These are phyloP conservation scores for Megaceryle torquata DNA, from an alignment of 2,113 vertebrate genomes.

Conservation along the genomic window DNA sequence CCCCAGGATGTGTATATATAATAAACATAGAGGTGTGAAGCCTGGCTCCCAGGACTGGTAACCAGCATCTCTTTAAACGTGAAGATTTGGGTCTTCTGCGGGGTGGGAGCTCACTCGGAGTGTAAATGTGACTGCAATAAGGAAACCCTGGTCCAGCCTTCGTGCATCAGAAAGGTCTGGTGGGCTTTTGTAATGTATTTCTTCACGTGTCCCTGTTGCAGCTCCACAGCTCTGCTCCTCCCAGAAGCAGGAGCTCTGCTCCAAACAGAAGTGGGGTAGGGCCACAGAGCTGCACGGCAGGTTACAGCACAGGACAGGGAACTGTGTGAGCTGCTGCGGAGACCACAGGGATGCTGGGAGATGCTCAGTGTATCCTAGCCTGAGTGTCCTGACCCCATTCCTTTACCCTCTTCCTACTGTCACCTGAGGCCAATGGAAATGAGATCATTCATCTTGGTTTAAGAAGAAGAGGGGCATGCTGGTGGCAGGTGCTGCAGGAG, in stretches of 20 bases:
- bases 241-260: background rate
- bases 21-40: conserved; percentile 48
- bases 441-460: background rate
- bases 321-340: background rate
- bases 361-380: background rate
- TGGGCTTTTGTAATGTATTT: background rate
- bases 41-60: background rate
- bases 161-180: background rate
- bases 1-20: conserved; percentile 41
- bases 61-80: background rate
- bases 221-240: background rate
- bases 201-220: background rate
- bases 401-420: background rate
- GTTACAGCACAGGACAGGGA: background rate
- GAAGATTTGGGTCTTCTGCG: background rate
- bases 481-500: background rate
- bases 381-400: background rate
- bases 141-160: background rate
- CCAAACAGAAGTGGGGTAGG: background rate
- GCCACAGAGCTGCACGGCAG: background rate
- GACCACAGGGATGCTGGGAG: background rate
- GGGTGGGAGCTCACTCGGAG: background rate
- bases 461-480: background rate
- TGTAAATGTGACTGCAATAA: background rate
- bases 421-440: background rate